Evolutionary conservation across 2,888 invertebrate species (phyloP), one percentile per base, ranked within the genome.

Genomic region (Drosophila bunnanda): DNA sequence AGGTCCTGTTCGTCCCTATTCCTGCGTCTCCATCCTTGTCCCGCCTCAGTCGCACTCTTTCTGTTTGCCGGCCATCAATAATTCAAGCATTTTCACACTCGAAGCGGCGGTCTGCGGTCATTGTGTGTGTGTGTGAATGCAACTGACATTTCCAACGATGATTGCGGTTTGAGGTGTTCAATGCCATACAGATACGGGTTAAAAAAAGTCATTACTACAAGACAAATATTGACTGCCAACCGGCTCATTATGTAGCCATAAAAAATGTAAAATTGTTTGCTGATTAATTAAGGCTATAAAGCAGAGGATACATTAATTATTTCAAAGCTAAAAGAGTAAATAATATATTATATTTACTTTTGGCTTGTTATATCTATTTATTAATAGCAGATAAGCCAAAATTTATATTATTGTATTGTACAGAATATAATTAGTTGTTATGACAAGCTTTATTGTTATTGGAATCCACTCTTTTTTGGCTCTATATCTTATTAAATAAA

Each of bases 71-170:
- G 74, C 82, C 85, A 88, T 84, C 85, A 84, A 84, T 88, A 88
- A 84, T 84, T 82, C 82, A 88, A 82, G 75, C 76, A 77, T 80
- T 88, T 85, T 84, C 88, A 85, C 83, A 84, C 83, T 85, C 79
- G 72, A 67, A 67, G 73, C 55, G 60, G 77, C 64, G 88, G 88
- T 88, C 80, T 76, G 82, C 69, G 67, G 67, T 67, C 67, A 46
- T 13, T 54, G 32, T 52, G 48, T 17, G 48, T 17, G 17, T 25
- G 25, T 28, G 46, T 46, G 28, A 54, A 44, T 54, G 67, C 46
- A 20, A 39, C 67, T 66, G 66, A 67, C 66, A 46, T 66, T 67
- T 54, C 28, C 67, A 17, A 55, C 68, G 68, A 55, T 48, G 67
- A 67, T 55, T 67, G 67, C 67, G 67, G 67, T 67, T 38, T 25